Conservation (phyloP, 2,113 vertebrate genomes). For the Struthio camelus region DNA sequence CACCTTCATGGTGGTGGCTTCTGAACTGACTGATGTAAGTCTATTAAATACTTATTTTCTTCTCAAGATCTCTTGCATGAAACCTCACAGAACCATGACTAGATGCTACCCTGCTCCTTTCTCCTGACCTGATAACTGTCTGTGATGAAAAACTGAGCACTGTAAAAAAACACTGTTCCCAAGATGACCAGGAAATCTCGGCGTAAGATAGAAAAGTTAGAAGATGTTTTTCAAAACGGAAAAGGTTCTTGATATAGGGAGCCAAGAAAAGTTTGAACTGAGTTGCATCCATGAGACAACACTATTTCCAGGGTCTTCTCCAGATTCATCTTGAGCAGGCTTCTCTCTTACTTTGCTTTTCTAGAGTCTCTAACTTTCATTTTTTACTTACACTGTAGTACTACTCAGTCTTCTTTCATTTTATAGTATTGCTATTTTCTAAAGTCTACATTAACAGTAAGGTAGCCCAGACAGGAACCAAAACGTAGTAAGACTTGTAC, state of each 20-base stretch:
- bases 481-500: not conserved
- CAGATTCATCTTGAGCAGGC: not conserved
- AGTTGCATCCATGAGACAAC: not conserved
- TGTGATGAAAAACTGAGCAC: not conserved
- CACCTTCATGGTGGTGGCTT: not conserved
- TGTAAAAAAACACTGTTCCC: not conserved
- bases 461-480: not conserved
- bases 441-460: not conserved
- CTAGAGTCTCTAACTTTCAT: not conserved
- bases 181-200: not conserved
- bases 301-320: not conserved
- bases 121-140: not conserved
- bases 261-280: not conserved
- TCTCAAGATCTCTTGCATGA: not conserved
- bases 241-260: not conserved
- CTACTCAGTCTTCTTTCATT: not conserved
- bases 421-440: not conserved
- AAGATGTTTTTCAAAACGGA: not conserved
- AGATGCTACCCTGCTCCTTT: not conserved
- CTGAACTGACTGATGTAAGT: not conserved
- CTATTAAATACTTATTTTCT: not conserved
- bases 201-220: not conserved
- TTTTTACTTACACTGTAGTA: not conserved
- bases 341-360: not conserved
- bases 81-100: not conserved